phyloP scores from a whole-genome alignment of 1,140 invertebrate species.

The Phymorhynchus buccinoides region DNA sequence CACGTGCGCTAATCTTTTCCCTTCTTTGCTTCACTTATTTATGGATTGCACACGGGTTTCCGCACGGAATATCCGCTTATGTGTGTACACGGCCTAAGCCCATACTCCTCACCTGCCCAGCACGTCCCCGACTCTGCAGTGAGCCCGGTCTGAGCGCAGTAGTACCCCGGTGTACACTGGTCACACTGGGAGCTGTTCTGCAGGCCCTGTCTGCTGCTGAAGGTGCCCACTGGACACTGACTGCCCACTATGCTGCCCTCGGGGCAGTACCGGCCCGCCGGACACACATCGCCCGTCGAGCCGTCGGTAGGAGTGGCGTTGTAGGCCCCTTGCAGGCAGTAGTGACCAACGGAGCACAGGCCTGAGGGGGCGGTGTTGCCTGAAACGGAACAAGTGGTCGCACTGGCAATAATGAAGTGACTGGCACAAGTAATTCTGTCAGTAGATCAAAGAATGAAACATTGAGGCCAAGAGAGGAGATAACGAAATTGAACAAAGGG shows the following conservation, averaged over 20 bases:
- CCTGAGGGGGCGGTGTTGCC: conserved; percentile 64
- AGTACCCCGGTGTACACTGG: conserved; percentile 64
- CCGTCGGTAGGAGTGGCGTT: conserved; percentile 65
- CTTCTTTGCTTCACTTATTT: too few relatives aligned
- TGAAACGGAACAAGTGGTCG: conserved; percentile 48
- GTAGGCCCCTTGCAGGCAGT: conserved; percentile 63
- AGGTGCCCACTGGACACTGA: conserved; percentile 67
- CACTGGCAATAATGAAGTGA: too few relatives aligned
- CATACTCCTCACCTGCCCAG: conserved; percentile 61
- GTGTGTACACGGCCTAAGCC: too few relatives aligned
- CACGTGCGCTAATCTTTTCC: too few relatives aligned
- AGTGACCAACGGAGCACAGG: conserved; percentile 62
- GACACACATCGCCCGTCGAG: conserved; percentile 65
- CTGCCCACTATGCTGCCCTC: conserved; percentile 61
- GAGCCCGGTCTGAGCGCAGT: conserved; percentile 63
- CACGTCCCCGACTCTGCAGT: conserved; percentile 61
- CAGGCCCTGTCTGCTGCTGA: conserved; percentile 64
- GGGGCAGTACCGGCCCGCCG: conserved; percentile 64
- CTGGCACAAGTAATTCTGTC: too few relatives aligned
- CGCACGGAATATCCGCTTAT: too few relatives aligned
- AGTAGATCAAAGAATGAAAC: too few relatives aligned
- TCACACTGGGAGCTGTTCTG: conserved; percentile 56
- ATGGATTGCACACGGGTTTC: too few relatives aligned
- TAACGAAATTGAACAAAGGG: too few relatives aligned
- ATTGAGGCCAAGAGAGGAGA: too few relatives aligned